Percentiles rank a stretch among this genome's conserved stretches.
Evolutionary conservation across 1,140 invertebrate species (phyloP).

Genomic region (Anthonomus grandis): DNA sequence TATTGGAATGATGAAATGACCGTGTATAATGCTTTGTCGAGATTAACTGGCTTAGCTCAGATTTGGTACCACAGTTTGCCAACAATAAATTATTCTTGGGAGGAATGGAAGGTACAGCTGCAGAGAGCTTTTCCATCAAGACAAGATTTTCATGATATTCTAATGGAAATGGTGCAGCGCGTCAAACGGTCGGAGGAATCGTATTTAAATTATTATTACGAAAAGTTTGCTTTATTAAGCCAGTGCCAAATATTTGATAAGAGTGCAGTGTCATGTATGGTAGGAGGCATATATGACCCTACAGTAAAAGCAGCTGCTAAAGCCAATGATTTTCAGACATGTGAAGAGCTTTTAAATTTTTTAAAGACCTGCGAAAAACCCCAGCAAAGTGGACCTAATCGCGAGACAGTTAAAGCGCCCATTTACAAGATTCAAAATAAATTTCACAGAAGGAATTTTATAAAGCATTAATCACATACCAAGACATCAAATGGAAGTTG

Average conservation of each 20-base stretch:
- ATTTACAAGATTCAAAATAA: too few species aligned
- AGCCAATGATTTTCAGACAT: background rate
- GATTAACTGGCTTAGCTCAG: conserved; percentile 25
- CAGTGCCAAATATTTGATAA: conserved; percentile 35
- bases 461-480: too few species aligned
- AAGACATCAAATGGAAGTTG: too few species aligned
- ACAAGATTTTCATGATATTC: conserved; percentile 33
- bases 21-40: conserved; percentile 18
- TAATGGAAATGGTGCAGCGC: conserved; percentile 36
- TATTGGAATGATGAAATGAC: conserved; percentile 21
- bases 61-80: conserved; percentile 32
- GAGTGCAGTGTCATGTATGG: conserved; percentile 37
- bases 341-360: background rate
- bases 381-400: too few species aligned
- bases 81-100: conserved; percentile 28
- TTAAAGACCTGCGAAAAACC: too few species aligned
- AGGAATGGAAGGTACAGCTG: conserved; percentile 29
- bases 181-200: conserved; percentile 31
- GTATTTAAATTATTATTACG: conserved; percentile 35
- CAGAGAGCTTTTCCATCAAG: conserved; percentile 31
- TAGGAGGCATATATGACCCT: conserved; percentile 29
- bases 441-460: too few species aligned
- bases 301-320: conserved; percentile 9
- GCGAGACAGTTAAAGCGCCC: too few species aligned
- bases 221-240: conserved; percentile 36